Evolutionary conservation across 2,888 invertebrate genomes (phyloP).

Genomic region (Eumerus sabulonum): DNA sequence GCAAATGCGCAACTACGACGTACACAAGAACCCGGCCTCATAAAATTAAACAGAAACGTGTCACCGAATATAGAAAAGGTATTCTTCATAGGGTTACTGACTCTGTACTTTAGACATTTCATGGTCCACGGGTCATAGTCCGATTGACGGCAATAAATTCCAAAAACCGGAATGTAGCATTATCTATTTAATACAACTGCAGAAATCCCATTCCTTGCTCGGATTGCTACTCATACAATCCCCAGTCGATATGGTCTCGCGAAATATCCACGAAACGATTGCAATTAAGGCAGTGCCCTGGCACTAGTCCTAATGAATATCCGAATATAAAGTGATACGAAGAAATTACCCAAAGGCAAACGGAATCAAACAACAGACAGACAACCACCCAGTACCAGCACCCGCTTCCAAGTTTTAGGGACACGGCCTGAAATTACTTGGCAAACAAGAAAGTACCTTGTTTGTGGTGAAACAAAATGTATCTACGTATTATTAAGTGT

Average conservation of each 20-base stretch:
- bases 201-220: conserved; percentile 50
- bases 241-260: conserved; percentile 34
- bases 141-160: conserved; percentile 45
- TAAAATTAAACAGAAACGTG: conserved; percentile 61
- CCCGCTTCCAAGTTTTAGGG: conserved; percentile 48
- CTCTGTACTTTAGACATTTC: conserved; percentile 21
- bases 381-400: conserved; percentile 17
- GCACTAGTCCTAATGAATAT: conserved; percentile 59
- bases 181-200: conserved; percentile 66
- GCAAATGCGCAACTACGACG: conserved; percentile 38
- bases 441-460: conserved; percentile 34
- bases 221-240: conserved; percentile 21
- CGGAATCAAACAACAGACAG: conserved; percentile 1
- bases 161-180: conserved; percentile 55
- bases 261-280: conserved; percentile 59
- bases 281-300: conserved; percentile 54
- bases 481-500: conserved; percentile 32
- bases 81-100: conserved; percentile 48
- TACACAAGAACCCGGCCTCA: conserved; percentile 43
- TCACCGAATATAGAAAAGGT: conserved; percentile 62
- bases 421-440: conserved; percentile 36
- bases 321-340: conserved; percentile 10
- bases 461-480: conserved; percentile 24
- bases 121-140: conserved; percentile 19
- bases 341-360: not conserved